Conservation (phyloP, 1,140 invertebrate species). For the Acromyrmex echinatior region DNA sequence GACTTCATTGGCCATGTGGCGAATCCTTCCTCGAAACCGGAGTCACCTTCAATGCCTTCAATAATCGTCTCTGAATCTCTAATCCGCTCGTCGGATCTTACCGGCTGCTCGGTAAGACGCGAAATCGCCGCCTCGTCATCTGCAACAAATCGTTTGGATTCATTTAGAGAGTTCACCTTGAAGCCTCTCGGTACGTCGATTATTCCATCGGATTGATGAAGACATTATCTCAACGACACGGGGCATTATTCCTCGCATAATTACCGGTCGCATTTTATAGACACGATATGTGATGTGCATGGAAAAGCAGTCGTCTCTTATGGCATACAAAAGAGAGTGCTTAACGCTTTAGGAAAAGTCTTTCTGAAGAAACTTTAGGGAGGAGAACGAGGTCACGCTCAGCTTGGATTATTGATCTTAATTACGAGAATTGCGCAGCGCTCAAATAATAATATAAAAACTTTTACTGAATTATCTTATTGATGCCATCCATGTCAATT, state of each 20-base stretch:
- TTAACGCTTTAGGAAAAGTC: background rate
- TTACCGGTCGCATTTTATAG: background rate
- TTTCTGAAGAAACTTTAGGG: background rate
- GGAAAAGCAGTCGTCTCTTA: background rate
- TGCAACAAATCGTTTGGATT: slow-evolving; percentile 44
- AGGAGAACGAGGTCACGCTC: too few species aligned
- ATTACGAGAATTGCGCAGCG: too few species aligned
- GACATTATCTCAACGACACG: slow-evolving; percentile 29
- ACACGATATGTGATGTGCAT: slow-evolving; percentile 39
- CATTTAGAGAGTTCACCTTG: slow-evolving; percentile 39
- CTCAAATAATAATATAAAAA: background rate
- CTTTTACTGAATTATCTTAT: background rate
- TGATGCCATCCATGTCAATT: too few species aligned
- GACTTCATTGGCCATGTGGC: slow-evolving; percentile 80
- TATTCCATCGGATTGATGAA: slow-evolving; percentile 46
- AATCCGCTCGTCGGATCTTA: slow-evolving; percentile 20
- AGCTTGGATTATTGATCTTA: too few species aligned
- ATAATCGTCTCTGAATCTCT: slow-evolving; percentile 77
- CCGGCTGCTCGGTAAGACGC: background rate
- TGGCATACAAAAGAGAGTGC: background rate
- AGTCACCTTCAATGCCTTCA: slow-evolving; percentile 79
- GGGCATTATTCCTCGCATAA: slow-evolving; percentile 22
- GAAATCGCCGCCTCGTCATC: slow-evolving; percentile 8
- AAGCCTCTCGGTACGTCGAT: slow-evolving; percentile 7
- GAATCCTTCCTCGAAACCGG: slow-evolving; percentile 79